Base-by-base conservation (phyloP, 2,113 vertebrate genomes). In the Hirundichthys speculiger region DNA sequence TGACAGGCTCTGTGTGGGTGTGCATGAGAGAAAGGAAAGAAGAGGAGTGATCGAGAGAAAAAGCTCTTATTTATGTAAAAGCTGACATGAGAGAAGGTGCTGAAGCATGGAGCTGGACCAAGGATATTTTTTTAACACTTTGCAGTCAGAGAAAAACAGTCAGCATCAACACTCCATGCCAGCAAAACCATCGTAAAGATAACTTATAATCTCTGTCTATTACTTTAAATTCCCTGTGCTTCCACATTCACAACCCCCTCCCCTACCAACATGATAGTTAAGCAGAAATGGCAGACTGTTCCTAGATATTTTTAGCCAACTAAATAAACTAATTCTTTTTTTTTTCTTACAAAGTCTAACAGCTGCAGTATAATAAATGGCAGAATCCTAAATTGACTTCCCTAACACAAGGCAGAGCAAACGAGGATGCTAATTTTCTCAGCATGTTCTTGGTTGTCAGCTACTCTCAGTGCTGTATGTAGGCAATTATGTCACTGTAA, bases 1-100 rank as follows among this genome's bases (percentile, higher is more conserved):
- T 91, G 89, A 91, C 91, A 90, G 90, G 82, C 89, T 89, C 91
- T 91, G 91, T 92, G 92, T 93, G 91, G 91, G 92, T 87, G 92
- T 91, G 86, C 78, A 86, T 85, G 86, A 87, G 80, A 90, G 86
- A 87, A 81, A 90, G 80, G 85, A 84, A 82, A 79, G 58, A 74
- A 83, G 78, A 84, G 80, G 72, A 89, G 80, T 78, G 76, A 84
- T 77, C 78, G 87, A 88, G 79, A 75, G 73, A 86, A 85, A 79
- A 89, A 80, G 87, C 86, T 93, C 89, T 92, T 92, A 88, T 91
- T 90, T 91, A 90, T 91, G 90, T 90, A 90, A 90, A 91, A 90
- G 85, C 82, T 85, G 87, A 90, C 85, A 89, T 87, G 85, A 91
- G 87, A 90, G 82, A 86, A 91, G 82, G 80, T 88, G 77, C 86